Percentiles rank a stretch among this genome's conserved stretches.
Evolutionary conservation across 2,888 invertebrate genomes (phyloP).

Genomic region (Linnaemya vulpina): DNA sequence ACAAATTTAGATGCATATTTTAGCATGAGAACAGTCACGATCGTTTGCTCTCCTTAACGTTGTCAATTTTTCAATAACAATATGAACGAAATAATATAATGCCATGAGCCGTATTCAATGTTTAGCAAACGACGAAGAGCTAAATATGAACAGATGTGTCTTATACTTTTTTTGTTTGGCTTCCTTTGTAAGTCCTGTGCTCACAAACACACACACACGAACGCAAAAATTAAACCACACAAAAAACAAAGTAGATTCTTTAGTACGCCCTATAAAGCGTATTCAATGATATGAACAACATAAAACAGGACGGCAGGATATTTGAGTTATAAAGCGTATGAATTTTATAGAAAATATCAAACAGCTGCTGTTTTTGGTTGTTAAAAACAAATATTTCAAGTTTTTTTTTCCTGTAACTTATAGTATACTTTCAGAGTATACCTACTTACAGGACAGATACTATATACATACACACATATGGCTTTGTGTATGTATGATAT

Average conservation of each 20-base stretch:
- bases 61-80: constrained; percentile 48
- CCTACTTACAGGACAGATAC: too few relatives aligned
- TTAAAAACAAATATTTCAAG: constrained; percentile 46
- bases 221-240: not conserved
- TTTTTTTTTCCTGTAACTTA: constrained; percentile 25
- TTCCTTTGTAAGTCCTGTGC: not conserved
- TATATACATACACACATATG: not conserved
- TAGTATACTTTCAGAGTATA: not conserved
- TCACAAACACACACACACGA: constrained; percentile 18
- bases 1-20: constrained; percentile 8
- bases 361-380: constrained; percentile 66
- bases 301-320: constrained; percentile 61
- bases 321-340: constrained; percentile 41
- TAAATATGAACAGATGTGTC: constrained; percentile 65
- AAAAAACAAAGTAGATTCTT: constrained; percentile 48
- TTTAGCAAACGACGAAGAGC: constrained; percentile 34
- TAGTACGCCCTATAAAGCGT: constrained; percentile 36
- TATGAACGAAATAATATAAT: constrained; percentile 21
- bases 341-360: constrained; percentile 58
- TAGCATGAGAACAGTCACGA: constrained; percentile 19
- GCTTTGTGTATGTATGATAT: not conserved
- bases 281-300: constrained; percentile 9
- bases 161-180: not conserved
- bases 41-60: constrained; percentile 53
- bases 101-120: constrained; percentile 40